Base-by-base conservation (phyloP, 2,113 vertebrate genomes). In the Beaufortia kweichowensis region DNA sequence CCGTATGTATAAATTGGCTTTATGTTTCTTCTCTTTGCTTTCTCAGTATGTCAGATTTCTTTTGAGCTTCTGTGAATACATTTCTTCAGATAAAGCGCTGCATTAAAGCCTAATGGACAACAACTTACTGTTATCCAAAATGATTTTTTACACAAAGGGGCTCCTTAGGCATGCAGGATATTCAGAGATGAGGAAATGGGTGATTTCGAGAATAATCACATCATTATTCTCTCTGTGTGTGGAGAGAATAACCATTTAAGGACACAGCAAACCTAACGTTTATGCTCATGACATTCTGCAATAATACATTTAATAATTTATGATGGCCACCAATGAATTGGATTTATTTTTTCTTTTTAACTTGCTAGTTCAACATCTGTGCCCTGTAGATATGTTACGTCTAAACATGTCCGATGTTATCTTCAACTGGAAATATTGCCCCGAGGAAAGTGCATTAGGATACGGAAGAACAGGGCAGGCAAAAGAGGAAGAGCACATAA, bases 171-270 rank as follows among this genome's bases (percentile, higher is more conserved):
- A 56, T n/a, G 5, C 55, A 28, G 31, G 57, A 50, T 21, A 48
- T 55, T 39, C 43, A 74, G 41, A 60, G 55, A 63, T 74, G 69
- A 77, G 81, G 75, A 80, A 80, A 62, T 69, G 62, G 78, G 59
- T 71, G 31, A 80, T 83, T 72, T 75, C 67, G 48, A 48, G 64
- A 73, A 61, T 68, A 70, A 83, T 78, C 67, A 73, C 74, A 80
- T 77, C 24, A 56, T 19, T 56, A 23, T 41, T 15, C 56, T 77
- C 50, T 75, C 56, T 60, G 56, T n/a, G 41, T 35, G 33, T 2
- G 67, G 57, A 15, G 62, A 17, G 24, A 60, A 23, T 35, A 48
- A 69, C 60, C 65, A 71, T 79, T 65, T 75, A 79, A 53, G 50
- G 71, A 71, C 17, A 29, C 29, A 43, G 59, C 77, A 55, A 62